These are phyloP conservation scores for Boloria selene DNA, from an alignment of 2,888 invertebrate species.

Conservation along the genomic window DNA sequence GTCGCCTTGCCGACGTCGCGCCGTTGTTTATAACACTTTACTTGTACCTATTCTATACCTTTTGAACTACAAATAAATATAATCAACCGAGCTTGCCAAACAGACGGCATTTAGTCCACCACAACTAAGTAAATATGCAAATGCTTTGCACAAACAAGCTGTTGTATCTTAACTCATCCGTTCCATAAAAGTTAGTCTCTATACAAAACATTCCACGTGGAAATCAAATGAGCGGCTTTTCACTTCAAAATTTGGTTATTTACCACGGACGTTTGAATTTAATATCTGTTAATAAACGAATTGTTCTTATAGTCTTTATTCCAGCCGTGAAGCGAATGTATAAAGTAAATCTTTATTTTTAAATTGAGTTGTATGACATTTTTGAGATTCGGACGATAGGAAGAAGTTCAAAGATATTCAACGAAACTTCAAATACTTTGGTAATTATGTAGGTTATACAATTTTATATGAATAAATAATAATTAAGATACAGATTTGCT, in stretches of 20 bases:
- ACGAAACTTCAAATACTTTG: too few relatives aligned
- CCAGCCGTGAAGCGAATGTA: too few relatives aligned
- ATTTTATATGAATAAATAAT: too few relatives aligned
- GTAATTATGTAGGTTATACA: too few relatives aligned
- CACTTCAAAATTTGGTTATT: slow-evolving; percentile 11
- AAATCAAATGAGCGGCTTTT: slow-evolving; percentile 30
- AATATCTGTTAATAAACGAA: slow-evolving; percentile 13
- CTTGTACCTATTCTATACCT: slow-evolving; percentile 13
- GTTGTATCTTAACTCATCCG: slow-evolving; percentile 36
- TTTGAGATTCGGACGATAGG: too few relatives aligned
- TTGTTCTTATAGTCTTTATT: slow-evolving; percentile 8
- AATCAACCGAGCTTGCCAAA: slow-evolving; percentile 30
- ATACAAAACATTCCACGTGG: slow-evolving; percentile 28
- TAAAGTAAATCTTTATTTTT: neutral
- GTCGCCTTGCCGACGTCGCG: slow-evolving; percentile 30
- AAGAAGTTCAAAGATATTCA: too few relatives aligned
- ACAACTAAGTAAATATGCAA: slow-evolving; percentile 41
- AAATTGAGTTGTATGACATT: too few relatives aligned
- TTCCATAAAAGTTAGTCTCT: slow-evolving; percentile 38
- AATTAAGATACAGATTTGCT: too few relatives aligned
- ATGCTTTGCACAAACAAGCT: slow-evolving; percentile 42
- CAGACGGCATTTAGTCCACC: slow-evolving; percentile 36
- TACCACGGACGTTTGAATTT: slow-evolving; percentile 9
- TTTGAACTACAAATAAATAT: slow-evolving; percentile 21
- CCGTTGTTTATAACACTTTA: slow-evolving; percentile 28